These are phyloP conservation scores for Temnothorax unifasciatus DNA, from an alignment of 2,888 invertebrate species.

Conservation along the genomic window DNA sequence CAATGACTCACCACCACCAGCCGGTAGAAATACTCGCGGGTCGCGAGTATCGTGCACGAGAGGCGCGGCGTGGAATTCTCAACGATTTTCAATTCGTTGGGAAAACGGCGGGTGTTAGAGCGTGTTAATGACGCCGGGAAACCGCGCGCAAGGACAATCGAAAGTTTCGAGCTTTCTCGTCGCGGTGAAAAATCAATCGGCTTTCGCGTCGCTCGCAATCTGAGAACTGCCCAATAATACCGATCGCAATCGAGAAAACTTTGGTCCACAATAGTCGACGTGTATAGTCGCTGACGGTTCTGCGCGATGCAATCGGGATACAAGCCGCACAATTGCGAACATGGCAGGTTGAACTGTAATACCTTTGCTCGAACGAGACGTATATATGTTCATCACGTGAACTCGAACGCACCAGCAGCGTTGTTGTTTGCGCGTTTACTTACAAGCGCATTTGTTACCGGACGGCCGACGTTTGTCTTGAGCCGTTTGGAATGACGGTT, in stretches of 20 bases:
- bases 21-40: slow-evolving; percentile 67
- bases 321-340: slow-evolving; percentile 56
- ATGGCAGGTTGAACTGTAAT: background rate
- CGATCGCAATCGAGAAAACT: background rate
- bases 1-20: slow-evolving; percentile 65
- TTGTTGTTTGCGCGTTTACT: slow-evolving; percentile 68
- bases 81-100: slow-evolving; percentile 51
- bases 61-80: slow-evolving; percentile 49
- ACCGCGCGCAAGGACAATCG: background rate
- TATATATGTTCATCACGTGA: slow-evolving; percentile 62
- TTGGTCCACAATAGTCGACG: background rate
- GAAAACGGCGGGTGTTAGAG: slow-evolving; percentile 32
- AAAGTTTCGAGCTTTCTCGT: background rate
- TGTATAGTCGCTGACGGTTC: background rate
- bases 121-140: slow-evolving; percentile 44
- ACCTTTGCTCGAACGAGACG: background rate
- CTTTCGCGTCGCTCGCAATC: background rate
- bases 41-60: slow-evolving; percentile 47
- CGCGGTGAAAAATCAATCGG: background rate
- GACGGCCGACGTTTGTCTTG: slow-evolving; percentile 68
- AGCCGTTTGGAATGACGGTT: slow-evolving; percentile 57
- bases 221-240: background rate
- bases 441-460: slow-evolving; percentile 68
- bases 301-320: background rate
- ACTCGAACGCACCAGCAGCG: slow-evolving; percentile 59